Percentiles rank a stretch among this genome's conserved stretches.
phyloP scores from a whole-genome alignment of 2,797 vertebrate genomes.

The Lindbergichthys nudifrons region DNA sequence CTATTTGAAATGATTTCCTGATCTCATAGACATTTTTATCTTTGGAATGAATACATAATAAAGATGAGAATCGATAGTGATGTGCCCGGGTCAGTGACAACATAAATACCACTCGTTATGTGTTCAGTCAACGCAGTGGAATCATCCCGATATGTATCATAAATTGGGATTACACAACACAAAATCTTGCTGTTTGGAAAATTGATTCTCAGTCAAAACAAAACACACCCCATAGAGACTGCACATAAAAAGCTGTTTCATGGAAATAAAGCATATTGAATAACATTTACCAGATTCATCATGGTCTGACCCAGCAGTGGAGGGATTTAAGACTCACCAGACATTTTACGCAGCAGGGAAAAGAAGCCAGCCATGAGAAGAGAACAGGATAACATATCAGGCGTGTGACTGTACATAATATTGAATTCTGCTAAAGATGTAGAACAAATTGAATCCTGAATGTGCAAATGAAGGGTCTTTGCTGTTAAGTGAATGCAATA shows the following conservation, averaged over 20 bases:
- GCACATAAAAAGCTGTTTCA: constrained; percentile 14
- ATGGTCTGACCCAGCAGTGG: constrained; percentile 31
- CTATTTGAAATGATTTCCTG: background rate
- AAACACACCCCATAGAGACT: background rate
- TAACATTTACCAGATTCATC: constrained; percentile 39
- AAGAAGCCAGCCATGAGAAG: constrained; percentile 26
- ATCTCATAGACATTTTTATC: background rate
- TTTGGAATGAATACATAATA: constrained; percentile 1
- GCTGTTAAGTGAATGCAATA: constrained; percentile 15
- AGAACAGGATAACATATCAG: constrained; percentile 13
- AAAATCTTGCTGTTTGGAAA: constrained; percentile 15
- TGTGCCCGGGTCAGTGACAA: too few species aligned
- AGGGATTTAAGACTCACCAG: constrained; percentile 41
- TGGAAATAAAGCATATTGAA: constrained; percentile 28
- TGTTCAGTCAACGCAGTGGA: constrained; percentile 4
- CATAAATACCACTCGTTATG: constrained; percentile 19
- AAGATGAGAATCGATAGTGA: background rate
- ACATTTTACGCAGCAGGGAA: constrained; percentile 22
- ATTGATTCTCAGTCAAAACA: constrained; percentile 22
- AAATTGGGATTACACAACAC: constrained; percentile 36
- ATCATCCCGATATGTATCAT: constrained; percentile 31
- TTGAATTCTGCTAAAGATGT: constrained; percentile 36
- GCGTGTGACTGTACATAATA: background rate
- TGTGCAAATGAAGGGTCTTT: constrained; percentile 32
- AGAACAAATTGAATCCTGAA: constrained; percentile 42